Evolutionary conservation across 2,797 vertebrate genomes (phyloP).

Genomic region (Apogon hyalosoma): DNA sequence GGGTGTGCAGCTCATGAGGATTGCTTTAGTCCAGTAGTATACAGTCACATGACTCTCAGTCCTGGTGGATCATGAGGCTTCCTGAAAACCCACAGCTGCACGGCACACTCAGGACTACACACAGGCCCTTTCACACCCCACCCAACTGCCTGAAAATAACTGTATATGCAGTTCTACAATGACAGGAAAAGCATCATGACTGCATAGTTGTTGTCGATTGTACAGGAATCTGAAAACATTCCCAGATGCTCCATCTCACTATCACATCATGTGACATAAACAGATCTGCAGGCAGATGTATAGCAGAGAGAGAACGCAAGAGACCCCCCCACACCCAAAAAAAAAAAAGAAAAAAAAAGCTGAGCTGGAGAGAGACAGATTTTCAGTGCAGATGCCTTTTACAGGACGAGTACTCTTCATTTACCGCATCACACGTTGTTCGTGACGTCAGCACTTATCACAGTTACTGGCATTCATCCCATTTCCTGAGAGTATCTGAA

Average conservation of each 20-base stretch:
- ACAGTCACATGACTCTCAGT: constrained; percentile 56
- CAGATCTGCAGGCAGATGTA: not conserved
- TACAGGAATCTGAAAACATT: constrained; percentile 20
- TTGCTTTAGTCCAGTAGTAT: constrained; percentile 24
- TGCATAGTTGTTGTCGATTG: not conserved
- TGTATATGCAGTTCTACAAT: constrained; percentile 27
- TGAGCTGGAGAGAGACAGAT: not conserved
- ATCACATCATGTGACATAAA: not conserved
- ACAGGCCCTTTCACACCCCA: constrained; percentile 20
- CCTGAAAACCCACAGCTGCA: constrained; percentile 36
- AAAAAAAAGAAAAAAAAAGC: not conserved
- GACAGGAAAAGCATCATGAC: constrained; percentile 36
- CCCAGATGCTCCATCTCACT: not conserved
- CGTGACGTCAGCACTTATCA: constrained; percentile 55
- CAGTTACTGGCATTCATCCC: constrained; percentile 45
- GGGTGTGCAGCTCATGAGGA: constrained; percentile 16
- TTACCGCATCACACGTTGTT: constrained; percentile 23
- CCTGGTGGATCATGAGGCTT: constrained; percentile 69
- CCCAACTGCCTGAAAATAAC: constrained; percentile 6
- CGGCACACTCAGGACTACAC: not conserved
- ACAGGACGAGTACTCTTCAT: constrained; percentile 39
- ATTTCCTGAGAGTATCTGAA: constrained; percentile 47
- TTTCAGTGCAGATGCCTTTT: constrained; percentile 57
- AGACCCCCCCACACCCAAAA: not conserved
- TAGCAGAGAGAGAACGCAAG: constrained; percentile 6